These are phyloP conservation scores for Danio jaintianensis DNA, from an alignment of 2,797 vertebrate genomes.

Conservation along the genomic window DNA sequence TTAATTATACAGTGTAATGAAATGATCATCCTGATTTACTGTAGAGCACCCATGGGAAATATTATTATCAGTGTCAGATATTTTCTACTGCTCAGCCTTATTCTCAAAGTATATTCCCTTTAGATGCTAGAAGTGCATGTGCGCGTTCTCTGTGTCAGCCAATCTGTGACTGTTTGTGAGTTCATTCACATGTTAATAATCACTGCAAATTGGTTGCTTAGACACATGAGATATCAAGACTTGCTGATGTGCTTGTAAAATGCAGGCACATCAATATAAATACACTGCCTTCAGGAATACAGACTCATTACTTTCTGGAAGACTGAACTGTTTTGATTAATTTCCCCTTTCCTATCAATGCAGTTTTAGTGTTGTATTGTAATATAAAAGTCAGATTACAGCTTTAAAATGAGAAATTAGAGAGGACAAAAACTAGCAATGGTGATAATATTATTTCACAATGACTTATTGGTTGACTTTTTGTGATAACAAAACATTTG, in stretches of 20 bases:
- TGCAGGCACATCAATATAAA: conserved; percentile 5
- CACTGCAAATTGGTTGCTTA: conserved; percentile 40
- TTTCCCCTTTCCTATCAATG: background rate
- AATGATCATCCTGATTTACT: background rate
- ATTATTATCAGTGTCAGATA: background rate
- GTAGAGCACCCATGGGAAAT: background rate
- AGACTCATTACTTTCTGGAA: background rate
- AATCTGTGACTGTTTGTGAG: conserved; percentile 7
- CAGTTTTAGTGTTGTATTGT: background rate
- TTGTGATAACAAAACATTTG: no score
- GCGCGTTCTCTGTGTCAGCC: background rate
- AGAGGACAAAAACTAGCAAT: background rate
- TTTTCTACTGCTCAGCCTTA: background rate
- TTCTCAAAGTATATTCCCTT: background rate
- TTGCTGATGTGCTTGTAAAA: conserved; percentile 10
- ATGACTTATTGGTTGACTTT: background rate
- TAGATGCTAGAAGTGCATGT: background rate
- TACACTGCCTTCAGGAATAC: background rate
- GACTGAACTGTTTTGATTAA: background rate
- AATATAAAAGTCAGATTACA: background rate
- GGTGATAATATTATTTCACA: background rate
- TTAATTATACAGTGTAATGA: background rate
- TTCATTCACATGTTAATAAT: conserved; percentile 28
- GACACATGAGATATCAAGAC: conserved; percentile 47
- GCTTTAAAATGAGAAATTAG: background rate